Conservation (phyloP, 2,888 invertebrate species). For the Drosophila trichaetosa region DNA sequence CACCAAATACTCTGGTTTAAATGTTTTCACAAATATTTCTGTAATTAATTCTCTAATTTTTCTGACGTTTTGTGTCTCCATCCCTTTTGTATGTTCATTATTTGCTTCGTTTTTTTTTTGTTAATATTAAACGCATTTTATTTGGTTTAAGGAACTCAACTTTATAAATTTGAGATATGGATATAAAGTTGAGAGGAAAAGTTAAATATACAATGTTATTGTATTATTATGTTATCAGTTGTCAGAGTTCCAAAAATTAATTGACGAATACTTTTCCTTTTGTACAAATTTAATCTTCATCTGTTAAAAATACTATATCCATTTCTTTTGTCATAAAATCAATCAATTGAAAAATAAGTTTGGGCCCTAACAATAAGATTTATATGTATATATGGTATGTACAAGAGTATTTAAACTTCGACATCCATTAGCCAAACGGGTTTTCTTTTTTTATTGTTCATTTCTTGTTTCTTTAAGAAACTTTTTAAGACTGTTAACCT, state of each 20-base stretch:
- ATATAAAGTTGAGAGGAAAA: neutral
- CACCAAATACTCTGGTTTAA: slow-evolving; percentile 30
- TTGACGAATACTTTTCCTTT: neutral
- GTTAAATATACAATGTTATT: neutral
- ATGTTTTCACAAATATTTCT: slow-evolving; percentile 30
- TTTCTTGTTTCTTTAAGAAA: slow-evolving; percentile 4
- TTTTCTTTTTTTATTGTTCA: neutral
- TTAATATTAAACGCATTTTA: neutral
- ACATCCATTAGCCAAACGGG: neutral
- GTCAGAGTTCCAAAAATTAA: neutral
- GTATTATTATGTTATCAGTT: too few species aligned
- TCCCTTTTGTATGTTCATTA: slow-evolving; percentile 11
- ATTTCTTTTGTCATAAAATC: neutral
- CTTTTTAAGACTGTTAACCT: slow-evolving; percentile 11
- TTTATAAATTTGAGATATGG: neutral
- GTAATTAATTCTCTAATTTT: slow-evolving; percentile 40
- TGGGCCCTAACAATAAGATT: neutral
- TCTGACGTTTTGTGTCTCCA: neutral
- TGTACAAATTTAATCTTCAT: neutral
- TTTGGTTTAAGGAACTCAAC: neutral
- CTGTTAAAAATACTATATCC: neutral
- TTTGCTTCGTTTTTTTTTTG: slow-evolving; percentile 4
- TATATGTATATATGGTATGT: neutral
- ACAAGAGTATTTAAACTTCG: neutral
- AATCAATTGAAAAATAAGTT: neutral